Percentiles rank a stretch among this genome's conserved stretches.
Conservation (phyloP, 2,888 invertebrate species). For the Cerastoderma edule region DNA sequence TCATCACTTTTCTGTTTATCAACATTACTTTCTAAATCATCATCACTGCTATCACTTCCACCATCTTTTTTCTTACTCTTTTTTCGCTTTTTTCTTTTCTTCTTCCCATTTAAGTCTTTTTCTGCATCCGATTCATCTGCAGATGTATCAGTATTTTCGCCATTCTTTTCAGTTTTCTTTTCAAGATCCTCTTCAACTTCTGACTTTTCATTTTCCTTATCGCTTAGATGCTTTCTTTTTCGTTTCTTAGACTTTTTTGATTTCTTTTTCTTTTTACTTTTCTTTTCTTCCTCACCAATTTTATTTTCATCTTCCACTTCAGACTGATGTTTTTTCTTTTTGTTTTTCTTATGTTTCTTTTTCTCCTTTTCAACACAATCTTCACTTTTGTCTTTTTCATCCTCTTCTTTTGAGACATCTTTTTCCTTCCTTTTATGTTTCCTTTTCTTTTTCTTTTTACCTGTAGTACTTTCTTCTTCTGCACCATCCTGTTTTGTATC, state of each 20-base stretch:
- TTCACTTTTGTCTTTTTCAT: slow-evolving; percentile 24
- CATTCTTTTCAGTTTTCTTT: slow-evolving; percentile 44
- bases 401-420: slow-evolving; percentile 37
- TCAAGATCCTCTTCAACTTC: slow-evolving; percentile 36
- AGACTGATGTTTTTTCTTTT: slow-evolving; percentile 57
- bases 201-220: slow-evolving; percentile 49
- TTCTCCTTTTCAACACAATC: slow-evolving; percentile 53
- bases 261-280: slow-evolving; percentile 67
- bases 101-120: slow-evolving; percentile 46
- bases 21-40: slow-evolving; percentile 44
- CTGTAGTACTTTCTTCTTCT: slow-evolving; percentile 24
- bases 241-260: slow-evolving; percentile 67
- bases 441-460: slow-evolving; percentile 45
- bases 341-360: slow-evolving; percentile 61
- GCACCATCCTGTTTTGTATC: slow-evolving; percentile 3
- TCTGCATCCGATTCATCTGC: slow-evolving; percentile 57
- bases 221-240: slow-evolving; percentile 55
- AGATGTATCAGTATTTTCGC: slow-evolving; percentile 43
- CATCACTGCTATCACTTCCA: slow-evolving; percentile 45
- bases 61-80: slow-evolving; percentile 39
- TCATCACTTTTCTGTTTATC: slow-evolving; percentile 34
- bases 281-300: slow-evolving; percentile 59
- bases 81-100: slow-evolving; percentile 53
- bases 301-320: slow-evolving; percentile 51
- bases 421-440: slow-evolving; percentile 29